Base-by-base conservation (phyloP, 2,888 invertebrate species). In the Lamproptera curius region DNA sequence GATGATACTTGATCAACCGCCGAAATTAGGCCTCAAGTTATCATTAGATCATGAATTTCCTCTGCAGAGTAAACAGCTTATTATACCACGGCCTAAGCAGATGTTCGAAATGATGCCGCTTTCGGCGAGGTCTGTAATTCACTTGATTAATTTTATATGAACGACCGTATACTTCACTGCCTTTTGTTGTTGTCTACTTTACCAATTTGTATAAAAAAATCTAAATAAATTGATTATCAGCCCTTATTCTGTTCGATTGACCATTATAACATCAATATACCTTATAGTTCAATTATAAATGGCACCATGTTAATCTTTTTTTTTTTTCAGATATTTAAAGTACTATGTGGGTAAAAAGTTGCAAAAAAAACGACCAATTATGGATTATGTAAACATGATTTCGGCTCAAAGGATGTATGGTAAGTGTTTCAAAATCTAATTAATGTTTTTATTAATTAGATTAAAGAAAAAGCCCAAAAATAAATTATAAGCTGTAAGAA, bases 351-450 rank as follows among this genome's bases (percentile, higher is more conserved):
- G 89, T 58, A 88, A 89, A 52, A 89, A 79, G 65, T 87, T 92
- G 57, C 89, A 90, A 65, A 91, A 92, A 56, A 90, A 91, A 62
- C 88, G 89, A 35, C 92, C 93, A 10, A 90, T 95, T 46, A 96
- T 97, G 93, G 95, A 97, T 77, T 95, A 93, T 71, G 69, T 95
- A 39, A 87, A 91, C 57, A 86, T 91, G 73, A 81, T 92, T 61
- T 90, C 89, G 58, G 93, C 94, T 42, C 93, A 94, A 75, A 93
- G 94, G 71, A 96, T 96, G 73, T 97, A 96, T 88, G 96, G 96
- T 92, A 84, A 79, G 88, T 69, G 34, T 20, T 9, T 2, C 16
- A 20, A 20, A 16, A 20, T 6, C 6, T 16, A 11, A 13, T 13
- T 5, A 13, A 23, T 13, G 17, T 23, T 23, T 23, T 39, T 8